A percentile compares a stretch with the other conserved stretches of the same genome.
phyloP scores from a whole-genome alignment of 2,113 vertebrate species.

The Daboia siamensis region DNA sequence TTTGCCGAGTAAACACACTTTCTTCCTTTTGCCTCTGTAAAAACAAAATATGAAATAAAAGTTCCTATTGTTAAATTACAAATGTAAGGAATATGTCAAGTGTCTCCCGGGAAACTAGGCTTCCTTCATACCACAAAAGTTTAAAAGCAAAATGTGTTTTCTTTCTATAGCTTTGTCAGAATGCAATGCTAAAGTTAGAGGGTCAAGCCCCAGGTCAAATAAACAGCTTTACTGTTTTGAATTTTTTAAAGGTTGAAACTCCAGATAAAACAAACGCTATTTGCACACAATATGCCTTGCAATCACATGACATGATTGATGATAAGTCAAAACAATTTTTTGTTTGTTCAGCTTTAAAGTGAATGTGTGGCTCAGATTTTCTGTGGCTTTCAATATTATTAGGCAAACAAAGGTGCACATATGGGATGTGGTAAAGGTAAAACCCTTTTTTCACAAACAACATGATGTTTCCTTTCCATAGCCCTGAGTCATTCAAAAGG shows the following conservation, averaged over 20 bases:
- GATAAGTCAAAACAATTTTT: conserved; percentile 77
- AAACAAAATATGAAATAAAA: conserved; percentile 57
- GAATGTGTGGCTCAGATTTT: conserved; percentile 67
- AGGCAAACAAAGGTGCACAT: conserved; percentile 75
- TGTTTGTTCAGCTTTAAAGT: conserved; percentile 80
- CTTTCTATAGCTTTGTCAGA: conserved; percentile 72
- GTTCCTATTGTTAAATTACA: conserved; percentile 56
- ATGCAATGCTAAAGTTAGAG: conserved; percentile 63
- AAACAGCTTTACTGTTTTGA: conserved; percentile 79
- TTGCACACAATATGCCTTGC: conserved; percentile 71
- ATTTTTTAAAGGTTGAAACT: conserved; percentile 74
- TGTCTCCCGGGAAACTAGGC: conserved; percentile 54
- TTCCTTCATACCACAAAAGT: conserved; percentile 63
- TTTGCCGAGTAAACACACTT: conserved; percentile 62
- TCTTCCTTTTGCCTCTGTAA: conserved; percentile 64
- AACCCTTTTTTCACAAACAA: conserved; percentile 57
- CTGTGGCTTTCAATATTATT: conserved; percentile 69
- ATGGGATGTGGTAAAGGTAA: conserved; percentile 66
- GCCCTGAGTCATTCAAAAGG: conserved; percentile 53
- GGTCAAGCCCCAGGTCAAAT: conserved; percentile 74
- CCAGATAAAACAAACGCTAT: conserved; percentile 77
- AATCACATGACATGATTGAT: conserved; percentile 77
- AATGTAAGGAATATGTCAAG: conserved; percentile 62
- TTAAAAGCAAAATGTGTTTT: conserved; percentile 69
- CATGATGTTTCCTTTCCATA: conserved; percentile 55